Evolutionary conservation across 2,888 invertebrate species (phyloP), one percentile per base, ranked within the genome.

Genomic region (Tribolium freemani): DNA sequence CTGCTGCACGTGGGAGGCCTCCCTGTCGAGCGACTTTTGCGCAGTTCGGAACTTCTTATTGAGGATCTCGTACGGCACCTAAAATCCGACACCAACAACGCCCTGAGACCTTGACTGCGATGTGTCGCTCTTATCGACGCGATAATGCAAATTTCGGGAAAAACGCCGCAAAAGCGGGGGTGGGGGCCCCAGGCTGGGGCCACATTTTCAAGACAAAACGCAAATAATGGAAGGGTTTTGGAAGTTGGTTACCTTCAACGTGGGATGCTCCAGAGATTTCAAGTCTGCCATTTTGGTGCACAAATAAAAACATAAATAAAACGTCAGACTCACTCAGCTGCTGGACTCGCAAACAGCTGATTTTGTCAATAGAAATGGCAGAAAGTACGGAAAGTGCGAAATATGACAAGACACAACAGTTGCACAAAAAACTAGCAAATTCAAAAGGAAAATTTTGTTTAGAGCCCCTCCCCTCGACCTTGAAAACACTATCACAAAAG

Each of bases 51-150:
- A 99, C 82, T 96, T 96, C 86, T 99, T 99, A 87, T 99, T 99
- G 77, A 99, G 89, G 57, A 99, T 92, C 88, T 99, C 99, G 84
- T 99, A 99, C 1, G 99, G 99, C 76, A 99, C 97, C 96, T 96
- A 9, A 9, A 38, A 38, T n/a, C 3, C n/a, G 38, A 38, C 8
- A 38, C 38, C 8, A 38, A n/a, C 9, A 8, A 38, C 38, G 38
- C 38, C 38, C 26, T 26, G 26, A 26, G n/a, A 45, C 45, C 10
- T 10, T 45, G n/a, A 45, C 2, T 9, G 10, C 45, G n/a, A 45
- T 2, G 5, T 11, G 45, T 2, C 11, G 45, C 11, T 45, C 10
- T 45, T 45, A 51, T 20, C 51, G 13, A 51, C 30, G 21, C 54
- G 30, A 54, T 54, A 16, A 16, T 38, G 38, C 38, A 38, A 38